phyloP scores from a whole-genome alignment of 2,888 invertebrate genomes.

The Reticulitermes lucifugus region DNA sequence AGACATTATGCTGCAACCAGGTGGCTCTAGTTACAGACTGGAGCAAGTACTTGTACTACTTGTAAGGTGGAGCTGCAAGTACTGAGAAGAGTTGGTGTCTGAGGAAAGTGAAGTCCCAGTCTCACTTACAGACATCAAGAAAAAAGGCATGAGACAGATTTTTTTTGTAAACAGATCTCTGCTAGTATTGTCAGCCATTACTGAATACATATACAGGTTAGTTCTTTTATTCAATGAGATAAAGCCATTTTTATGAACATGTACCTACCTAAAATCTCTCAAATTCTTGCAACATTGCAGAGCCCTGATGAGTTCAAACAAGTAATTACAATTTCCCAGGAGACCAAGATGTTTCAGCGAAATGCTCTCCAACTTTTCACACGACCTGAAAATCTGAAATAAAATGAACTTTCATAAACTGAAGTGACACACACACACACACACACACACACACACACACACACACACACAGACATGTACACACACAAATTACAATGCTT shows the following conservation, averaged over 20 bases:
- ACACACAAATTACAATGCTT: not conserved
- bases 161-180: too few species aligned
- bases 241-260: not conserved
- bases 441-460: not conserved
- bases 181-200: too few species aligned
- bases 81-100: too few species aligned
- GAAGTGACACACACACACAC: not conserved
- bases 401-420: not conserved
- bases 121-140: too few species aligned
- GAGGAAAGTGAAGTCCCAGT: too few species aligned
- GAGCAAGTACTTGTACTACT: too few species aligned
- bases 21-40: too few species aligned
- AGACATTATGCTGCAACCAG: too few species aligned
- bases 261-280: constrained; percentile 12
- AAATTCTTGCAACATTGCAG: constrained; percentile 4
- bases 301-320: not conserved
- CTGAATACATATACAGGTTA: too few species aligned
- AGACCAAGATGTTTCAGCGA: constrained; percentile 6
- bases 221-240: too few species aligned
- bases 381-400: not conserved
- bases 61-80: too few species aligned
- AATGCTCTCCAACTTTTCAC: not conserved
- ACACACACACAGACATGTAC: not conserved
- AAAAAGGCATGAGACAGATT: too few species aligned
- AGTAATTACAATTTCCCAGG: not conserved